A percentile compares a stretch with the other conserved stretches of the same genome.
Conservation (phyloP, 2,888 invertebrate genomes). For the Saturnia pavonia region DNA sequence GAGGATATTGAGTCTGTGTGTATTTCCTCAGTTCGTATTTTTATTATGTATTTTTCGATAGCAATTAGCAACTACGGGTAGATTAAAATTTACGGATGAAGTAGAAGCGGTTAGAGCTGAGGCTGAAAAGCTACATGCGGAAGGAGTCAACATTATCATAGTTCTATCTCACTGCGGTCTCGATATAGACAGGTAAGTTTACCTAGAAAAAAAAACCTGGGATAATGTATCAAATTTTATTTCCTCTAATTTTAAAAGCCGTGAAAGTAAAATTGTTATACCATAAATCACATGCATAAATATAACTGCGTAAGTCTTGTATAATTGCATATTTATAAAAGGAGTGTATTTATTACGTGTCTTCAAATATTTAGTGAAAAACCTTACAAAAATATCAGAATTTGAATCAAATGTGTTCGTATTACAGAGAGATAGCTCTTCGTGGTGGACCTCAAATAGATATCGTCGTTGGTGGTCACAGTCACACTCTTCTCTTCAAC, state of each 20-base stretch:
- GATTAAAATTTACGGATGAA: constrained; percentile 86
- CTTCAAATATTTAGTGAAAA: no score
- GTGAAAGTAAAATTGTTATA: no score
- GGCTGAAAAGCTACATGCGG: constrained; percentile 82
- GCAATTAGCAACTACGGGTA: constrained; percentile 85
- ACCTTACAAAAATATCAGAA: no score
- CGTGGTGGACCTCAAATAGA: constrained; percentile 87
- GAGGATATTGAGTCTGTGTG: neutral
- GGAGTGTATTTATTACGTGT: neutral
- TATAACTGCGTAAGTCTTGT: neutral
- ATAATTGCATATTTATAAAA: neutral
- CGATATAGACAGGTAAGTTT: constrained; percentile 80
- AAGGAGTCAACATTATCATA: constrained; percentile 89
- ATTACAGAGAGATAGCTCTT: constrained; percentile 83
- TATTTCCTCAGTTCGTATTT: no score
- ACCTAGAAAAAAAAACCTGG: neutral
- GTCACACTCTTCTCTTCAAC: constrained; percentile 89
- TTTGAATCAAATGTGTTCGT: neutral
- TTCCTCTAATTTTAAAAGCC: neutral
- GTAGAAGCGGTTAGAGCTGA: constrained; percentile 84
- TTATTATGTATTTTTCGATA: constrained; percentile 45
- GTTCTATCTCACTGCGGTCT: constrained; percentile 92
- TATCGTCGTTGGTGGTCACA: constrained; percentile 92
- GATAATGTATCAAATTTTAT: neutral
- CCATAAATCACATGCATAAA: neutral